Conservation (phyloP, 2,888 invertebrate species). For the Chesias legatella region DNA sequence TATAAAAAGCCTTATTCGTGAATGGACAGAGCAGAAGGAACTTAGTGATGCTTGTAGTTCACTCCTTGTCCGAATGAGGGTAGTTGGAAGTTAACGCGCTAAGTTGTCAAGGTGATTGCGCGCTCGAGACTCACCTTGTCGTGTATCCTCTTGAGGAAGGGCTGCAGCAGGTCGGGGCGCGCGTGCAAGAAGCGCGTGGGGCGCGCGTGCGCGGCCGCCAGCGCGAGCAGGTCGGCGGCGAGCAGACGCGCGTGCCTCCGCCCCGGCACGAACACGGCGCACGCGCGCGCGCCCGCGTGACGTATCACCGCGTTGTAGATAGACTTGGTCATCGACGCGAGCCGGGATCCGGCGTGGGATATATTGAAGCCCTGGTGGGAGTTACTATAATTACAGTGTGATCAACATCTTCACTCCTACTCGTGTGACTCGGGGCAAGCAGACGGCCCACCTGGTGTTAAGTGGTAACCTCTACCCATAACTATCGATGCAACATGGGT, state of each 20-base stretch:
- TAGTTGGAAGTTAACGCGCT: no score
- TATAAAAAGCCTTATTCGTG: no score
- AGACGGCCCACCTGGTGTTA: no score
- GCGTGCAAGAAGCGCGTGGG: constrained; percentile 95
- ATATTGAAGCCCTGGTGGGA: constrained; percentile 93
- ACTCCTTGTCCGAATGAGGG: no score
- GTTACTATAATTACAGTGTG: no score
- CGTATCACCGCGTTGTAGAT: constrained; percentile 95
- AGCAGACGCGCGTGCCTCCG: constrained; percentile 95
- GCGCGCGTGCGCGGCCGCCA: constrained; percentile 93
- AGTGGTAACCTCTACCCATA: no score
- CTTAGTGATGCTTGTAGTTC: no score
- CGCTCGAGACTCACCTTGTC: constrained; percentile 90
- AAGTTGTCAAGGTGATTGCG: neutral
- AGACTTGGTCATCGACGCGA: constrained; percentile 99
- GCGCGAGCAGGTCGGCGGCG: constrained; percentile 96
- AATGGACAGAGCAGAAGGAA: no score
- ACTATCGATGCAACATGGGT: no score
- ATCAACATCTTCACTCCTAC: no score
- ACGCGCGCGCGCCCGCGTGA: constrained; percentile 91
- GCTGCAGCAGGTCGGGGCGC: constrained; percentile 90
- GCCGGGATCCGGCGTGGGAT: constrained; percentile 96
- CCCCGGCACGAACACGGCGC: constrained; percentile 94
- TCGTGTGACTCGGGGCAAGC: no score
- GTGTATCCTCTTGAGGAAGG: constrained; percentile 91